Evolutionary conservation across 2,113 vertebrate species (phyloP), one percentile per base, ranked within the genome.

Genomic region (Passer domesticus): DNA sequence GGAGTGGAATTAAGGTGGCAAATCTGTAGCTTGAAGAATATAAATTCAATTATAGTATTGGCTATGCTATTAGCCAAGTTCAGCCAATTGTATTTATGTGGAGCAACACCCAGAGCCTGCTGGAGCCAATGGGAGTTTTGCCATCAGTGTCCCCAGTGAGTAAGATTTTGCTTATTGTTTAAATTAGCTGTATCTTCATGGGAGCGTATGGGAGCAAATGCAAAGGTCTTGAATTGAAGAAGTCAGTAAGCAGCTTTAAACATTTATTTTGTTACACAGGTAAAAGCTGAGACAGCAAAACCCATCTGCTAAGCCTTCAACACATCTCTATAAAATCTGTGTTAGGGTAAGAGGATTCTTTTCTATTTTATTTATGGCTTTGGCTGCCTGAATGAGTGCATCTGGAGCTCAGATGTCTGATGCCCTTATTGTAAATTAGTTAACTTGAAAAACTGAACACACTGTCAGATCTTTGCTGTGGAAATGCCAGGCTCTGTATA

Each of bases 361-460:
- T 87, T 52, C 64, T 31, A 9, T 58, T 85, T 91, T 95, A 83
- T 96, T 95, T 94, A 83, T 82, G 60, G 47, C 49, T 28, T 59
- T 80, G 60, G 59, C 60, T 92, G 88, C 56, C 79, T 85, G 74
- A 96, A 93, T 69, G 64, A 82, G 56, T 94, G 90, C 91, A 91
- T 92, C 93, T 96, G 95, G 95, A 95, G 59, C 94, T 94, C 85
- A 88, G 82, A 92, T 91, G 90, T 91, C 73, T 92, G 77, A 66
- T 82, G 75, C 27, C 63, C 68, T 90, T 64, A 27, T 69, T 87
- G 44, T 83, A 84, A 77, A 59, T 63, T 60, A 77, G 77, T 92
- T 94, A 87, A 78, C 85, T 84, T 81, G 66, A 81, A 87, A 92
- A 93, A 91, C 37, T 82, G 56, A 55, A 60, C 4, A 7, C 0